Evolutionary conservation across 2,113 vertebrate species (phyloP), one percentile per base, ranked within the genome.

Genomic region (Ivindomyrus marchei): DNA sequence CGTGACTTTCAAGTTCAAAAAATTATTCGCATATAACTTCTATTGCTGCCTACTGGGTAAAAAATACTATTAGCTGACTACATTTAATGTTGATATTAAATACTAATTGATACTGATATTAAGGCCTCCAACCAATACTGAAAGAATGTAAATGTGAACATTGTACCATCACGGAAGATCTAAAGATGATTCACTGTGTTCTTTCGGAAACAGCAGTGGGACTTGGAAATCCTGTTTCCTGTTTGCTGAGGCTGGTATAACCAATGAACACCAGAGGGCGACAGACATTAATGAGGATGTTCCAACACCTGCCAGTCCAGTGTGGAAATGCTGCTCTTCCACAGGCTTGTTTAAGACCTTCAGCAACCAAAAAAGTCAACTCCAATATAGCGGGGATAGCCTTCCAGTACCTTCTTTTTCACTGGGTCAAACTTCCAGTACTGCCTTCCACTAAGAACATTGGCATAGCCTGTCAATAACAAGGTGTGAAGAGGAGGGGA

Each of bases 371-470:
- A 98, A 93, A 98, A 98, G 91, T 98, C 97, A 31, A 96, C 91
- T 89, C 97, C 96, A 89, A 98, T 90, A 66, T 95, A 95, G 45
- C 97, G 97, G 1, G 98, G 98, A 92, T 98, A 98, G 5, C 97
- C 97, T 56, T 98, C 97, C 91, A 98, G 89, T 42, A 95, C 96
- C 90, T 97, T 97, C 94, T 97, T 96, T 87, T 95, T 96, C 4
- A 97, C 93, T 0, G 97, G 97, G n/a, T 98, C 97, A 0, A 98
- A 97, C 92, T 98, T 98, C 98, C 98, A 98, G 94, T 98, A 98
- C 83, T 97, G 95, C 24, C 62, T 96, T 27, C 97, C 97, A 0
- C 94, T 95, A 90, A 98, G 94, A 91, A 98, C 97, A 90, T 98
- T 97, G 90, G 97, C 97, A 85, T 97, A 98, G 52, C 98, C 98